phyloP scores from a whole-genome alignment of 2,113 vertebrate genomes.

The Cichladusa arquata region DNA sequence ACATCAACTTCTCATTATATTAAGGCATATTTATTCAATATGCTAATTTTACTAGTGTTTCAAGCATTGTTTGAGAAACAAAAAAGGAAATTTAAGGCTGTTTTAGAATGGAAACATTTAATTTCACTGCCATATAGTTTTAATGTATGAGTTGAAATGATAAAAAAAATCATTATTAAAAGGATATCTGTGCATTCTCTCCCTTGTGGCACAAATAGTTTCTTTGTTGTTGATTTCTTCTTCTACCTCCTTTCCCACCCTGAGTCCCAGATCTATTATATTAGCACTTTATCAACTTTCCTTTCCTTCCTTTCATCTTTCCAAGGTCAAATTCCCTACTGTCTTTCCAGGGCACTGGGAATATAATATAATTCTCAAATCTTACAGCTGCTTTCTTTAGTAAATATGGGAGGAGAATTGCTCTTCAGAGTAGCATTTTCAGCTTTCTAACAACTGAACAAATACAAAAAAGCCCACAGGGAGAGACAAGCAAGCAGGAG shows the following conservation, averaged over 20 bases:
- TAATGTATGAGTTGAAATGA: background rate
- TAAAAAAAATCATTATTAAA: background rate
- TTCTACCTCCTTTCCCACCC: background rate
- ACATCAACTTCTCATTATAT: background rate
- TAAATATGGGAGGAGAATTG: background rate
- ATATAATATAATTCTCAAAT: background rate
- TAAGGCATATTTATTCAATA: background rate
- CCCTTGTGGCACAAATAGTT: background rate
- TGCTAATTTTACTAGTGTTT: background rate
- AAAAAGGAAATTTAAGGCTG: background rate
- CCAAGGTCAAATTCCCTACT: background rate
- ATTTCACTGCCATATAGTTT: background rate
- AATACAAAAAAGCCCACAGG: background rate
- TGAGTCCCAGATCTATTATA: background rate
- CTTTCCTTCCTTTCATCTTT: background rate
- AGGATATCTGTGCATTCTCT: background rate
- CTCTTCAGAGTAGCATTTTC: background rate
- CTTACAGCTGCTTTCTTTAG: background rate
- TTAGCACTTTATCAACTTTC: background rate
- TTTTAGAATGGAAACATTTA: background rate
- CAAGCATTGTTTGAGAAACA: background rate
- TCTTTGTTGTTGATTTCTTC: background rate
- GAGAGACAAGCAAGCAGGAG: background rate
- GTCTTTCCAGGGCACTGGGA: background rate
- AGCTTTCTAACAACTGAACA: background rate